These are phyloP conservation scores for Brachyopa scutellaris DNA, from an alignment of 2,888 invertebrate genomes.

Conservation along the genomic window DNA sequence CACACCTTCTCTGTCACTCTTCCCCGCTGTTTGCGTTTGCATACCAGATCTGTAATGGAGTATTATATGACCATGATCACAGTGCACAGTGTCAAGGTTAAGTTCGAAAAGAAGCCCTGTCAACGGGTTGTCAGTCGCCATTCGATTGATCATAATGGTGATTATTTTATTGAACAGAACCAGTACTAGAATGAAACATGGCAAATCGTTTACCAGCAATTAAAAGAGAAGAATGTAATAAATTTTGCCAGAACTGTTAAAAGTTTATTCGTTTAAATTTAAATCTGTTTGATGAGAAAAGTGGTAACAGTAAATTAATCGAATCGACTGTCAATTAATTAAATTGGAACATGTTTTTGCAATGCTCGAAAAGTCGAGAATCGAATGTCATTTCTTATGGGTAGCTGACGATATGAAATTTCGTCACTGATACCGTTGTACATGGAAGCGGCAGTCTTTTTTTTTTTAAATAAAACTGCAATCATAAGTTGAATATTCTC, in stretches of 20 bases:
- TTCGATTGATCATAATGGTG: no score
- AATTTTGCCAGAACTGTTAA: not conserved
- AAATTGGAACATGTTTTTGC: no score
- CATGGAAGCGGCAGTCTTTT: no score
- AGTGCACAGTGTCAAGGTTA: conserved; percentile 53
- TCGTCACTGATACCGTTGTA: not conserved
- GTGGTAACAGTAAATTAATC: no score
- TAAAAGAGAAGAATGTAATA: no score
- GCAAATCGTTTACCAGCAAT: not conserved
- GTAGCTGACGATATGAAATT: not conserved
- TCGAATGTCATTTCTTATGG: no score
- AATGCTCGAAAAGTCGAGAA: no score
- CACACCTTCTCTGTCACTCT: not conserved
- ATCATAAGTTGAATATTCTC: no score
- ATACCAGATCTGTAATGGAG: no score
- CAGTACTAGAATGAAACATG: not conserved
- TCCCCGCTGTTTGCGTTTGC: no score
- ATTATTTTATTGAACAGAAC: conserved; percentile 26
- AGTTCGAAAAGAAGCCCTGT: conserved; percentile 10
- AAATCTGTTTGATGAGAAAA: no score
- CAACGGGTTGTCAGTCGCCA: conserved; percentile 39
- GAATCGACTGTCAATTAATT: no score
- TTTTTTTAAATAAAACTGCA: not conserved
- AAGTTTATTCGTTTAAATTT: not conserved
- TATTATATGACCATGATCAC: not conserved